Percentiles rank a stretch among this genome's conserved stretches.
These are phyloP conservation scores for Ips typographus DNA, from an alignment of 1,140 invertebrate genomes.

Conservation along the genomic window DNA sequence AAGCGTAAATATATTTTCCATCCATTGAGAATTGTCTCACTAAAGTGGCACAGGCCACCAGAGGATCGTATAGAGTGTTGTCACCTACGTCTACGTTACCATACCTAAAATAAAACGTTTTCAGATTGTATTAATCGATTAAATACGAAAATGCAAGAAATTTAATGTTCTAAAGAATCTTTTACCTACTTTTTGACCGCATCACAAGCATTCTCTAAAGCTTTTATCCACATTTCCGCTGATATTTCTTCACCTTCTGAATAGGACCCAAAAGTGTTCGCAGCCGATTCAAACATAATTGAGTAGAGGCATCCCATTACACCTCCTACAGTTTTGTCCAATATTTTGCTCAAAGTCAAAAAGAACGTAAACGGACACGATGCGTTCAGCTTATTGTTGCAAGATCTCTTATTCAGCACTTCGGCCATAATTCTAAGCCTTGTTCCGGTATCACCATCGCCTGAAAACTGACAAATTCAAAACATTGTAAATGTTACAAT, in stretches of 20 bases:
- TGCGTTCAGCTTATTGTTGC: slow-evolving; percentile 38
- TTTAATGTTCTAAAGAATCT: neutral
- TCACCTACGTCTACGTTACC: slow-evolving; percentile 58
- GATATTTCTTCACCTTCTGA: slow-evolving; percentile 37
- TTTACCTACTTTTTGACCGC: slow-evolving; percentile 20
- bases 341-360: slow-evolving; percentile 43
- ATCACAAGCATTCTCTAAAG: slow-evolving; percentile 34
- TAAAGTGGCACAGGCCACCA: slow-evolving; percentile 49
- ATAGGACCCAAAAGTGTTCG: slow-evolving; percentile 40
- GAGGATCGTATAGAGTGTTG: slow-evolving; percentile 61
- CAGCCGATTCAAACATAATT: slow-evolving; percentile 48
- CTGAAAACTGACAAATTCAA: slow-evolving; percentile 17
- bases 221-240: slow-evolving; percentile 40
- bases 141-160: neutral
- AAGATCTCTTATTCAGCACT: slow-evolving; percentile 47
- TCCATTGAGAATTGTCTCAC: slow-evolving; percentile 40
- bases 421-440: slow-evolving; percentile 60
- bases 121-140: neutral
- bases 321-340: slow-evolving; percentile 43
- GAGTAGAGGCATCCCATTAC: slow-evolving; percentile 47
- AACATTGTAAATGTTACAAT: neutral
- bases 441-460: slow-evolving; percentile 67
- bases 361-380: slow-evolving; percentile 45
- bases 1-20: slow-evolving; percentile 47
- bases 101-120: slow-evolving; percentile 45